Evolutionary conservation across 2,113 vertebrate genomes (phyloP), one percentile per base, ranked within the genome.

Genomic region (Petroica traversi): DNA sequence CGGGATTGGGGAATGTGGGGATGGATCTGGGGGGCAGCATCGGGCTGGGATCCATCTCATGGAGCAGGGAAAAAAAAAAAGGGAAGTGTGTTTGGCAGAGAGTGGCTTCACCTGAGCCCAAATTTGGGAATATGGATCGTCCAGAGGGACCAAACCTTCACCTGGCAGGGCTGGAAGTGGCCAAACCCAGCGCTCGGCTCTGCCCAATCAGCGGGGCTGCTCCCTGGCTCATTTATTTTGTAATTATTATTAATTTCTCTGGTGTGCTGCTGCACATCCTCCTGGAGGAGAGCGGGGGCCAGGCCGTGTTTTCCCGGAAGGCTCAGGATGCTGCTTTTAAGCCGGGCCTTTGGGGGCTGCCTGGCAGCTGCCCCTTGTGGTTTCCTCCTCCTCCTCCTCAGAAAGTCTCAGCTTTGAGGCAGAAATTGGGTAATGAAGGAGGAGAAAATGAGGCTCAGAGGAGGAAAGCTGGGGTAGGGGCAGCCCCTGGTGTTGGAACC

Each of bases 351-450:
- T 28, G 76, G 76, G 87, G 69, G 79, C 79, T 6, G 24, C n/a
- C 31, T 75, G 69, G 2, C 81, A 92, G 94, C 92, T 67, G 85
- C 74, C 89, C 94, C 81, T 58, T 84, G n/a, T n/a, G n/a, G n/a
- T 84, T 68, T 40, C 54, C 48, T 94, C 77, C 63, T 34, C 31
- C 54, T 58, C 85, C 81, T 46, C 68, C n/a, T 77, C 7, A 0
- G 54, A 62, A 76, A 80, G 33, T 38, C 41, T 74, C 4, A 0
- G 40, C 73, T 89, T 52, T 12, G 67, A 69, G 73, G 92, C 59
- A 87, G n/a, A 69, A 95, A 89, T 73, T 28, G 6, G 76, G 62
- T 64, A n/a, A 11, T 0, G 2, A 72, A 75, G 11, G 36, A 5
- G 13, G 15, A 19, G 17, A 15, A 20, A 19, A 16, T 0, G 40